Evolutionary conservation across 2,888 invertebrate genomes (phyloP), one percentile per base, ranked within the genome.

Genomic region (Palloptera scutellata): DNA sequence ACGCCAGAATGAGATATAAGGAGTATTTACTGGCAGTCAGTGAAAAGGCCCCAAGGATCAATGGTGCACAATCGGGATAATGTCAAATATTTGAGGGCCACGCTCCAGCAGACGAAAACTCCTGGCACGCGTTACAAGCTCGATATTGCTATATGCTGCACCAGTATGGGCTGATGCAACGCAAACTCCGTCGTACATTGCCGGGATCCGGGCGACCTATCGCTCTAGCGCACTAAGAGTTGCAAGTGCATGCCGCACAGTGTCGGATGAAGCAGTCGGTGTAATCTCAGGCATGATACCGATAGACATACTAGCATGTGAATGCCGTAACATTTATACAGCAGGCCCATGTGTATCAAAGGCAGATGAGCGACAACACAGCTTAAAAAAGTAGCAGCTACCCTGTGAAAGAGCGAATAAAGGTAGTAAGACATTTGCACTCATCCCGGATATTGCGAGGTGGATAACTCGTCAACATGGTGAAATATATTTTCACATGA

Each of bases 101-200:
- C 54, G 55, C 11, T 8, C 20, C 1, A 48, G 63, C 45, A 43
- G n/a, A 20, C 19, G 64, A 4, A 57, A 64, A 17, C 58, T 64
- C 10, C 51, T 64, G 40, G 15, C 43, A 12, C 43, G 11, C 5
- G 64, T 64, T 4, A 64, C 15, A 12, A 42, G 45, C 10, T 58
- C 58, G 19, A 48, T 64, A 20, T n/a, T 64, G 9, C 43, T 58
- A 1, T 64, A 58, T 48, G 66, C 60, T n/a, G 54, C 60, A 8
- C 53, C 60, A 42, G 59, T 60, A 5, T 66, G 60, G 66, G 66
- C 59, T 12, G 57, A 57, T 41, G 64, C 57, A 8, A 53, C 62
- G 10, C n/a, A 42, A 1, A 62, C n/a, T 0, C 1, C 12, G 10
- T n/a, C 52, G 11, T 15, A 53, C 19, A 17, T n/a, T 9, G 15